Conservation (phyloP, 1,140 invertebrate species). For the Coboldia fuscipes region DNA sequence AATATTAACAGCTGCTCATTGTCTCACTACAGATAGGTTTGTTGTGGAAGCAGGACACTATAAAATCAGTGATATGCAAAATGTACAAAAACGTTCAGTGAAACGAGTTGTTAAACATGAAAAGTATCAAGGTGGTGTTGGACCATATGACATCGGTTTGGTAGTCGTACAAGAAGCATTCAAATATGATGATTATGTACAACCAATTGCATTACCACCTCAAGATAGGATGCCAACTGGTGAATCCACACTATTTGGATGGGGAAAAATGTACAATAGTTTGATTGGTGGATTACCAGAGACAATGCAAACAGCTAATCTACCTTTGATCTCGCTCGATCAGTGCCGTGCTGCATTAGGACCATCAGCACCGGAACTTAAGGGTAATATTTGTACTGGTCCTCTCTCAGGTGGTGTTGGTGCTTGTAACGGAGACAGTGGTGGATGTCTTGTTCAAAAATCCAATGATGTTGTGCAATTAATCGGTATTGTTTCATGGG, state of each 20-base stretch:
- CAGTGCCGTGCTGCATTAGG: constrained; percentile 8
- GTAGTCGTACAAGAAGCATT: constrained; percentile 25
- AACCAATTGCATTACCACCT: constrained; percentile 18
- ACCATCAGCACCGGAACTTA: constrained; percentile 10
- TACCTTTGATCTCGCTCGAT: constrained; percentile 8
- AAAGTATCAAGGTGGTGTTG: constrained; percentile 17
- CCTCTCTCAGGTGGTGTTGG: constrained; percentile 24
- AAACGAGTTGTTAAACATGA: constrained; percentile 12
- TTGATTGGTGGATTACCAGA: constrained; percentile 14
- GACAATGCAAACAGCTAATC: constrained; percentile 14
- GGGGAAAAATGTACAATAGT: constrained; percentile 23
- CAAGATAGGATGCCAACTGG: constrained; percentile 21
- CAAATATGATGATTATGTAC: constrained; percentile 20
- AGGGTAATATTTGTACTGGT: constrained; percentile 32
- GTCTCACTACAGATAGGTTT: no score
- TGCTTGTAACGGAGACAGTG: constrained; percentile 41
- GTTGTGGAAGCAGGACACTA: no score
- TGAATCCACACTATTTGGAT: constrained; percentile 20
- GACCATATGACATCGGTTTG: constrained; percentile 29
- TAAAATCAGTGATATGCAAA: no score
- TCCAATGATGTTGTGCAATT: constrained; percentile 8
- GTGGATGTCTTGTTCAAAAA: constrained; percentile 31
- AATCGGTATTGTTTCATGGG: constrained; percentile 51
- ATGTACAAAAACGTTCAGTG: constrained; percentile 13
- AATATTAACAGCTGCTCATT: no score